Conservation (phyloP, 1,140 invertebrate genomes). For the Leguminivora glycinivorella region DNA sequence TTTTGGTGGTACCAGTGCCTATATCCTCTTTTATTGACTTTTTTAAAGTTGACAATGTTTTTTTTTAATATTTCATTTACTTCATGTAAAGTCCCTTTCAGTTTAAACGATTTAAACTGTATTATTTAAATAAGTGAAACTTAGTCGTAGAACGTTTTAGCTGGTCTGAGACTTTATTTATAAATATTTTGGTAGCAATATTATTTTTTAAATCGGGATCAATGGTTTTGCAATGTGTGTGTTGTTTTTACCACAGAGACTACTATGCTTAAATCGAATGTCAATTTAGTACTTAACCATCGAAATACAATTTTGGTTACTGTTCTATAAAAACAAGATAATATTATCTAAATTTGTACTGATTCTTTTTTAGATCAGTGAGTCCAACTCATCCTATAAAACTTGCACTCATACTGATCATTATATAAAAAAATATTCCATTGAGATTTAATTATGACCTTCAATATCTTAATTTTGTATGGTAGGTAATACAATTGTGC, state of each 20-base stretch:
- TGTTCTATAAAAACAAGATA: neutral
- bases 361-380: neutral
- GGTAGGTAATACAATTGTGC: no score
- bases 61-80: no score
- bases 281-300: no score
- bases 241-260: neutral
- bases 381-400: neutral
- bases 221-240: neutral
- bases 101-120: neutral
- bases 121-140: constrained; percentile 2
- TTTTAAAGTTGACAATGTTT: no score
- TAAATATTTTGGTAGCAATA: neutral
- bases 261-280: no score
- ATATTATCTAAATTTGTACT: neutral
- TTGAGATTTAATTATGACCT: no score
- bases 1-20: no score
- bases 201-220: neutral
- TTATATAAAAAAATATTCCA: no score
- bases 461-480: no score
- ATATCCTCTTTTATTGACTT: no score
- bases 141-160: constrained; percentile 33
- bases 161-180: constrained; percentile 39
- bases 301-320: neutral
- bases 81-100: neutral
- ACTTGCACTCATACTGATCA: no score